Evolutionary conservation across 2,888 invertebrate species (phyloP), one percentile per base, ranked within the genome.

Genomic region (Melipona bicolor): DNA sequence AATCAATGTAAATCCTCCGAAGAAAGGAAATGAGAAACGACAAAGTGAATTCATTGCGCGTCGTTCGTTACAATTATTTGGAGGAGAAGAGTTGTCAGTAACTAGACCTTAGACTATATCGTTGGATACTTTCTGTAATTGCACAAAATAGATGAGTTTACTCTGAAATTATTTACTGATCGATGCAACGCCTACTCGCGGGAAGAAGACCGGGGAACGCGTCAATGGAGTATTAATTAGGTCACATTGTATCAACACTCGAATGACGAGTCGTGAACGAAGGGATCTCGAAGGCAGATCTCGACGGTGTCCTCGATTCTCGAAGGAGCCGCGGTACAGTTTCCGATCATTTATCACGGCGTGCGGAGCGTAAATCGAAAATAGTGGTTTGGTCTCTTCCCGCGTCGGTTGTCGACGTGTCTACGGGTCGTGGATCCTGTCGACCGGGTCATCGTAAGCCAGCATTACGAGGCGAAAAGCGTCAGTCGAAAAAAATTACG

Each of bases 401-500:
- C 71, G 65, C 56, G 81, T 71, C 77, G 80, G 77, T 85, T 88
- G 88, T 89, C 88, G 90, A 88, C 90, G 88, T 72, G 81, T 89
- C 85, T 74, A 72, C 84, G 83, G 89, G 89, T 87, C 90, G 90
- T 90, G 89, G 88, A 90, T 91, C 89, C 86, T 88, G 89, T 88
- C 90, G 91, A 90, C 90, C 89, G 88, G 91, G 91, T 91, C 91
- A 90, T 89, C 89, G 90, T 88, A 90, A 91, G 91, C 83, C 90
- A 90, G 89, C 90, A 91, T 91, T 92, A 91, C 90, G 86, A 91
- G 87, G 92, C 91, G 89, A 88, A 89, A 90, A 91, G 89, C 87
- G 89, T 90, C 91, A 91, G 89, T 92, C 88, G 87, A 91, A 92
- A 93, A 52, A 93, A 93, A 92, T 94, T 94, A 93, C 94, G 91